A percentile compares a stretch with the other conserved stretches of the same genome.
Conservation (phyloP, 1,140 invertebrate genomes). For the Wasmannia auropunctata region DNA sequence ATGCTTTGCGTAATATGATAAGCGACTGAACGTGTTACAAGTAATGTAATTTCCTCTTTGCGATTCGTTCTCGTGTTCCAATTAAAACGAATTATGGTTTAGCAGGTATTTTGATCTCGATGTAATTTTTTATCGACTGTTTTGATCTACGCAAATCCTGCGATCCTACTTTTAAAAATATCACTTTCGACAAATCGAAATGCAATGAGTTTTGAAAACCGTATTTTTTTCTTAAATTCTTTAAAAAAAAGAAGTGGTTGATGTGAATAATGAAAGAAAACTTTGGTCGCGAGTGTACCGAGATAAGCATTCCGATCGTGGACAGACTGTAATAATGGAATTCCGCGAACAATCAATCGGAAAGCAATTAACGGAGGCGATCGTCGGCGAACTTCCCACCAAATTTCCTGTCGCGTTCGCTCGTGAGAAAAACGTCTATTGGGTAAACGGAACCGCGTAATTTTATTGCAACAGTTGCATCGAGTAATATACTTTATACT, state of each 20-base stretch:
- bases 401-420: slow-evolving; percentile 41
- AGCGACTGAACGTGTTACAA: neutral
- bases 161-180: neutral
- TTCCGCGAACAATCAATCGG: slow-evolving; percentile 54
- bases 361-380: slow-evolving; percentile 54
- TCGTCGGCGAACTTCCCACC: slow-evolving; percentile 43
- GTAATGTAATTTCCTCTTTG: neutral
- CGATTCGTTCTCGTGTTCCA: neutral
- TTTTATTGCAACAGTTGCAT: slow-evolving; percentile 30
- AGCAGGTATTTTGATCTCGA: neutral
- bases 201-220: neutral
- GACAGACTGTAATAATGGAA: slow-evolving; percentile 51
- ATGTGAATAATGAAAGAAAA: neutral
- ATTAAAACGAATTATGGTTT: neutral
- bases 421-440: slow-evolving; percentile 51
- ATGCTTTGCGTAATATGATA: neutral
- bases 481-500: neutral
- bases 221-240: neutral
- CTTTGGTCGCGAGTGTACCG: slow-evolving; percentile 2
- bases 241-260: neutral
- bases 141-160: neutral
- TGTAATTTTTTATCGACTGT: neutral
- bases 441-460: slow-evolving; percentile 31
- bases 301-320: slow-evolving; percentile 39
- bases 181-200: neutral